Evolutionary conservation across 2,797 vertebrate genomes (phyloP).

Genomic region (Sebastes iracundus): DNA sequence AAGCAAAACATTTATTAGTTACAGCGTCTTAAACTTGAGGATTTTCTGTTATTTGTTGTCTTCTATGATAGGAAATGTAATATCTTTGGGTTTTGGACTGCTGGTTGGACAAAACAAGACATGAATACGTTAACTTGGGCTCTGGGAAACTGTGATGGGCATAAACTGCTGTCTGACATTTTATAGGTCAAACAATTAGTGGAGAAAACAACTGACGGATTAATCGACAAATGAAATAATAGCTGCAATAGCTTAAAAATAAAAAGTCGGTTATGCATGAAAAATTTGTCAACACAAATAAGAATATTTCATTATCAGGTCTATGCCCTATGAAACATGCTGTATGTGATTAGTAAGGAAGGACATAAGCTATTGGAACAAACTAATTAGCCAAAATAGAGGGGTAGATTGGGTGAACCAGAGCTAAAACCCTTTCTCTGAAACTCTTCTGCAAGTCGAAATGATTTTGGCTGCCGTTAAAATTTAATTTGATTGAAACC

Average conservation of each 20-base stretch:
- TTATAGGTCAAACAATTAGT: neutral
- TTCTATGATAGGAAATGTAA: neutral
- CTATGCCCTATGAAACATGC: neutral
- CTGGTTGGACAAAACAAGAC: neutral
- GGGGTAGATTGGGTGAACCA: neutral
- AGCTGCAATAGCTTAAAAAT: neutral
- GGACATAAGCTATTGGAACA: neutral
- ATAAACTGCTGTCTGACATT: neutral
- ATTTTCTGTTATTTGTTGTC: neutral
- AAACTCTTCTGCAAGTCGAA: constrained; percentile 16
- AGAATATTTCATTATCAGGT: neutral
- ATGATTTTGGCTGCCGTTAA: constrained; percentile 17
- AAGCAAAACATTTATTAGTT: rapidly evolving
- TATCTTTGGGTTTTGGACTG: neutral
- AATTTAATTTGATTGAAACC: constrained; percentile 43
- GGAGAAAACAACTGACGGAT: neutral
- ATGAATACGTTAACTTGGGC: neutral
- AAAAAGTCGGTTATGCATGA: neutral
- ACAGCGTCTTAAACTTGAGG: neutral
- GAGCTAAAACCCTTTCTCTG: neutral
- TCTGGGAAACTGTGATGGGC: neutral
- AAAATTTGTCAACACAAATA: neutral
- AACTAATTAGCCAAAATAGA: constrained; percentile 12
- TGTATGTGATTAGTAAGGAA: neutral
- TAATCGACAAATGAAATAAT: neutral